A percentile compares a stretch with the other conserved stretches of the same genome.
phyloP scores from a whole-genome alignment of 2,797 vertebrate species.

The Gymnoscopelus microlampas region DNA sequence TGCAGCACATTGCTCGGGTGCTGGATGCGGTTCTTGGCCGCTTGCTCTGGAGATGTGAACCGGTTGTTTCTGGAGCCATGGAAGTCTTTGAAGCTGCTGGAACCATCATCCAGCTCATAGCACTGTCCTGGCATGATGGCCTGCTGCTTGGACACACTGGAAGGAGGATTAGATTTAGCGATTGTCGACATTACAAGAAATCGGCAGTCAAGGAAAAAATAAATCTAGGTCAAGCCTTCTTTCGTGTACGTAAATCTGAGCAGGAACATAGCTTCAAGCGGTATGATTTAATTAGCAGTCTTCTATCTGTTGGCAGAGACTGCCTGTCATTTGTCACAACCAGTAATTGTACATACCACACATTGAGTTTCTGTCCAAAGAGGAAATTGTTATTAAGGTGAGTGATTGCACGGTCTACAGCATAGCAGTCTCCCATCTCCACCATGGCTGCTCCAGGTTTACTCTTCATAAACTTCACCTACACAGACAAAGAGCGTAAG shows the following conservation, averaged over 20 bases:
- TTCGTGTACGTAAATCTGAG: too few relatives aligned
- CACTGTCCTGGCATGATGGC: conserved; percentile 95
- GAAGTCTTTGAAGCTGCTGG: conserved; percentile 94
- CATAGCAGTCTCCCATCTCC: conserved; percentile 95
- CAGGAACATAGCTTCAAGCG: too few relatives aligned
- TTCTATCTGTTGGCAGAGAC: too few relatives aligned
- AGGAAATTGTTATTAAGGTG: conserved; percentile 97
- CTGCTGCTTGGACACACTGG: conserved; percentile 94
- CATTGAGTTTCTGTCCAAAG: conserved; percentile 93
- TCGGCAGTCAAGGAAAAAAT: background rate
- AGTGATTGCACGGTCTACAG: conserved; percentile 92
- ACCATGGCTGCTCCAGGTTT: conserved; percentile 96
- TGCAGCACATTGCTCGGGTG: conserved; percentile 94
- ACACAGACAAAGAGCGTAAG: background rate
- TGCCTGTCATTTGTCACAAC: too few relatives aligned
- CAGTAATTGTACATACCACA: conserved; percentile 83
- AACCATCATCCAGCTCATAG: conserved; percentile 91
- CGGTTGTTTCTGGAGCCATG: conserved; percentile 94
- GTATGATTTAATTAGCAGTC: too few relatives aligned
- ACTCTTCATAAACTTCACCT: conserved; percentile 99
- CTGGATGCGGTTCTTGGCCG: conserved; percentile 95
- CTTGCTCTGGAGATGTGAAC: conserved; percentile 93
- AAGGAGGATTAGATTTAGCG: background rate
- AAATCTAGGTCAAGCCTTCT: too few relatives aligned
- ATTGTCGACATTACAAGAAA: too few relatives aligned